Conservation (phyloP, 2,797 vertebrate genomes). For the Sorex maritimensis region DNA sequence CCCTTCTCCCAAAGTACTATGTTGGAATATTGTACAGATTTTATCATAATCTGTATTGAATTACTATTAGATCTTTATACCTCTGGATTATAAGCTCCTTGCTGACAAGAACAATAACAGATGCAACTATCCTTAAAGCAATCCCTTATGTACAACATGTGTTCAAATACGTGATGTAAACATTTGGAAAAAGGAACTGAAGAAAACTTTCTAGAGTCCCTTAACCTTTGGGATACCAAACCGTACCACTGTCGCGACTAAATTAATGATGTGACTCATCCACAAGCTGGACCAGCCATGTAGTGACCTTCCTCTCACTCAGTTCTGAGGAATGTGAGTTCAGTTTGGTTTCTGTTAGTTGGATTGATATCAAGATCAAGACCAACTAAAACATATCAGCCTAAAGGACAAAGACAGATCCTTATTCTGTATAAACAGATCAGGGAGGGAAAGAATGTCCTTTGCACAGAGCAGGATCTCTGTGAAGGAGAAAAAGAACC, state of each 20-base stretch:
- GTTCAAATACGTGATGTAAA: slow-evolving; percentile 53
- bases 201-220: slow-evolving; percentile 60
- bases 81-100: slow-evolving; percentile 51
- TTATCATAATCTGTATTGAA: slow-evolving; percentile 24
- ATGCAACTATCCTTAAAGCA: neutral
- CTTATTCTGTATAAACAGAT: slow-evolving; percentile 73
- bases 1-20: neutral
- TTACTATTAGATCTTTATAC: slow-evolving; percentile 2
- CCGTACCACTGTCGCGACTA: neutral
- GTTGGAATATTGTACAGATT: neutral
- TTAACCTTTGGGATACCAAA: slow-evolving; percentile 42
- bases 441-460: slow-evolving; percentile 33
- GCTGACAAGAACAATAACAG: neutral
- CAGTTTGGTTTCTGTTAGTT: slow-evolving; percentile 71
- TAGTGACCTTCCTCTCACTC: slow-evolving; percentile 62
- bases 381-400: slow-evolving; percentile 72
- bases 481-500: slow-evolving; percentile 70
- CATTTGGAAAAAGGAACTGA: slow-evolving; percentile 46
- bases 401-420: slow-evolving; percentile 72
- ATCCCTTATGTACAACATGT: slow-evolving; percentile 30
- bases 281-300: slow-evolving; percentile 24
- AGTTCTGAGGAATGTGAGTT: slow-evolving; percentile 64
- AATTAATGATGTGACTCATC: slow-evolving; percentile 60
- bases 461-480: slow-evolving; percentile 44
- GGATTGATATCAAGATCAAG: slow-evolving; percentile 72